A percentile compares a stretch with the other conserved stretches of the same genome.
Conservation (phyloP, 2,888 invertebrate genomes). For the Pantelozetes paolii region DNA sequence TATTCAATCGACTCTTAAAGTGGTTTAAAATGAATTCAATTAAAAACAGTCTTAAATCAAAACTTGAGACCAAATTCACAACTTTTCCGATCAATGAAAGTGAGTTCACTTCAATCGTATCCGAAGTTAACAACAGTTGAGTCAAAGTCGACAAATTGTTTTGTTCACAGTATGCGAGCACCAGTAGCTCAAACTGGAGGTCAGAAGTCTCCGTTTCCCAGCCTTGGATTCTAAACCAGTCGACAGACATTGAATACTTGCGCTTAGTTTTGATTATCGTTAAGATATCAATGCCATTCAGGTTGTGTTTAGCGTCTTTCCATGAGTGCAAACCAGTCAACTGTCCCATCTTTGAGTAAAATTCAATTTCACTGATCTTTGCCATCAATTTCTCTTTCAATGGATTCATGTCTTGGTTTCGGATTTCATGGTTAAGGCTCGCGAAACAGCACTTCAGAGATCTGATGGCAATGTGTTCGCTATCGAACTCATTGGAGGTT, state of each 20-base stretch:
- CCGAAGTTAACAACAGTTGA: constrained; percentile 17
- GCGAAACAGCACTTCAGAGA: constrained; percentile 38
- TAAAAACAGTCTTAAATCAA: constrained; percentile 33
- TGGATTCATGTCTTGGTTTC: not conserved
- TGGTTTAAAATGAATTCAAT: constrained; percentile 34
- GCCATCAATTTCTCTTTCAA: constrained; percentile 27
- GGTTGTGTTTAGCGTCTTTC: constrained; percentile 41
- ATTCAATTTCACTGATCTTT: constrained; percentile 26
- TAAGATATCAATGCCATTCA: constrained; percentile 40
- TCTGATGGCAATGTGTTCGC: constrained; percentile 33
- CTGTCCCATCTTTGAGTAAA: constrained; percentile 42
- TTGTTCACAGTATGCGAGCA: constrained; percentile 41
- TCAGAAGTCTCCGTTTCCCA: constrained; percentile 37
- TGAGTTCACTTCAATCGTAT: constrained; percentile 16
- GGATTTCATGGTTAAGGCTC: constrained; percentile 7
- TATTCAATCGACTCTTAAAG: constrained; percentile 52
- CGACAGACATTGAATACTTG: constrained; percentile 36
- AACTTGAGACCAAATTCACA: constrained; percentile 39
- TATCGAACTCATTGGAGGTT: constrained; percentile 28
- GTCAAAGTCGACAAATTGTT: constrained; percentile 36
- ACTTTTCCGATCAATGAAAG: constrained; percentile 40
- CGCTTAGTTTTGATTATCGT: constrained; percentile 42
- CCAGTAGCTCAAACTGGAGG: constrained; percentile 38
- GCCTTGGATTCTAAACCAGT: constrained; percentile 40
- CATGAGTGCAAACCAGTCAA: constrained; percentile 42